Percentiles rank a stretch among this genome's conserved stretches.
Conservation (phyloP, 2,888 invertebrate genomes). For the Hydrotaea cyrtoneurina region DNA sequence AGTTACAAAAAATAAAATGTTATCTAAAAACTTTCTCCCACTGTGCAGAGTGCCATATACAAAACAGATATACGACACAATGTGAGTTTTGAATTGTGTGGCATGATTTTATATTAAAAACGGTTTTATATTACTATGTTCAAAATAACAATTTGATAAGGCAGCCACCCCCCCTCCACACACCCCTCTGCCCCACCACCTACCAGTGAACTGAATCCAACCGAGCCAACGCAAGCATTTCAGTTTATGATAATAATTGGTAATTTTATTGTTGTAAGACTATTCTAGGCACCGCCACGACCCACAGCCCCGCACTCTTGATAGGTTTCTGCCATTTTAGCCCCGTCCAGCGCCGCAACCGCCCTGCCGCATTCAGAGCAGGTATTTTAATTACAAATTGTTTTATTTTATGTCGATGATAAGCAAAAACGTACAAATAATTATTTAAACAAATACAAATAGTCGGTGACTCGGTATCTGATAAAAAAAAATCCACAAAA, state of each 20-base stretch:
- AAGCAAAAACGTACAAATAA: slow-evolving; percentile 65
- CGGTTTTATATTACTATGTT: slow-evolving; percentile 45
- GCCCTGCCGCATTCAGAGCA: neutral
- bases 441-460: slow-evolving; percentile 64
- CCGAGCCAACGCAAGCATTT: slow-evolving; percentile 43
- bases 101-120: slow-evolving; percentile 50
- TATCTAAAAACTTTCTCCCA: no score
- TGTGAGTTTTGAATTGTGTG: slow-evolving; percentile 8
- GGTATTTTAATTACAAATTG: slow-evolving; percentile 69
- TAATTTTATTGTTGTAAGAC: slow-evolving; percentile 63
- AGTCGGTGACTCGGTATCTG: slow-evolving; percentile 22
- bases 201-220: slow-evolving; percentile 10
- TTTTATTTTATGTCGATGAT: slow-evolving; percentile 64
- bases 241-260: slow-evolving; percentile 70
- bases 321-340: neutral
- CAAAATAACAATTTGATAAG: slow-evolving; percentile 45
- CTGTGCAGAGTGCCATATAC: neutral
- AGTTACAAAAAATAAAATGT: neutral
- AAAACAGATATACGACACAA: neutral
- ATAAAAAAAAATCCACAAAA: slow-evolving; percentile 45
- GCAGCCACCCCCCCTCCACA: neutral
- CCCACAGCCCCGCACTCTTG: neutral
- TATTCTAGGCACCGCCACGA: slow-evolving; percentile 11
- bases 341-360: neutral
- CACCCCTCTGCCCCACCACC: neutral